Conservation (phyloP, 2,888 invertebrate species). For the Ennomos quercinarius region DNA sequence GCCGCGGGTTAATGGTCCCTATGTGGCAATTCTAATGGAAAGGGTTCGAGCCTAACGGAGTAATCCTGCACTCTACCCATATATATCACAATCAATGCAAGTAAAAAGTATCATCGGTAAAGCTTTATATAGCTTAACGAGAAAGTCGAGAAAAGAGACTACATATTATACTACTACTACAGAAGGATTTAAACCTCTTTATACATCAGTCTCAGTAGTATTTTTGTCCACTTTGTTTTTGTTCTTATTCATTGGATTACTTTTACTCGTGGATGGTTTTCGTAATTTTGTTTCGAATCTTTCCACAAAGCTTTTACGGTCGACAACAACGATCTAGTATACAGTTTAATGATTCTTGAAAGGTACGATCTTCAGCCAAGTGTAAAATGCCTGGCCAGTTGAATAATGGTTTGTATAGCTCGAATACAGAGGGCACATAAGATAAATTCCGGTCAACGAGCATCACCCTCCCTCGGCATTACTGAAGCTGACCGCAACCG, state of each 20-base stretch:
- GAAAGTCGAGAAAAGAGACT: constrained; percentile 6
- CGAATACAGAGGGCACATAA: constrained; percentile 41
- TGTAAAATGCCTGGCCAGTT: constrained; percentile 47
- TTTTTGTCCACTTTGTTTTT: constrained; percentile 18
- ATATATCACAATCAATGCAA: constrained; percentile 64
- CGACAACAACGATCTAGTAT: constrained; percentile 11
- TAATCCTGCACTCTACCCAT: constrained; percentile 55
- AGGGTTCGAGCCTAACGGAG: constrained; percentile 54
- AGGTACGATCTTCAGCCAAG: constrained; percentile 12
- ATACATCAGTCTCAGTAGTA: neutral
- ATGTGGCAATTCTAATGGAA: constrained; percentile 60
- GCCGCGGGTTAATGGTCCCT: constrained; percentile 59
- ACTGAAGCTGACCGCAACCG: constrained; percentile 49
- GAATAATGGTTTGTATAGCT: constrained; percentile 49
- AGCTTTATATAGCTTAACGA: constrained; percentile 37
- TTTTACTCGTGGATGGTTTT: constrained; percentile 8
- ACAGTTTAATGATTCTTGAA: constrained; percentile 22
- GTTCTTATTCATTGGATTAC: constrained; percentile 3
- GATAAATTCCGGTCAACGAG: constrained; percentile 68
- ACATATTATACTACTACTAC: too few species aligned
- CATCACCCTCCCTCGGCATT: constrained; percentile 53
- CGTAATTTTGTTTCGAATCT: constrained; percentile 14
- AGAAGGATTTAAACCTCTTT: too few species aligned
- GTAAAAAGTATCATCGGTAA: constrained; percentile 50
- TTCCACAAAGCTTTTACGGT: constrained; percentile 8